Evolutionary conservation across 1,140 invertebrate species (phyloP), one percentile per base, ranked within the genome.

Genomic region (Aradophagus sp.): DNA sequence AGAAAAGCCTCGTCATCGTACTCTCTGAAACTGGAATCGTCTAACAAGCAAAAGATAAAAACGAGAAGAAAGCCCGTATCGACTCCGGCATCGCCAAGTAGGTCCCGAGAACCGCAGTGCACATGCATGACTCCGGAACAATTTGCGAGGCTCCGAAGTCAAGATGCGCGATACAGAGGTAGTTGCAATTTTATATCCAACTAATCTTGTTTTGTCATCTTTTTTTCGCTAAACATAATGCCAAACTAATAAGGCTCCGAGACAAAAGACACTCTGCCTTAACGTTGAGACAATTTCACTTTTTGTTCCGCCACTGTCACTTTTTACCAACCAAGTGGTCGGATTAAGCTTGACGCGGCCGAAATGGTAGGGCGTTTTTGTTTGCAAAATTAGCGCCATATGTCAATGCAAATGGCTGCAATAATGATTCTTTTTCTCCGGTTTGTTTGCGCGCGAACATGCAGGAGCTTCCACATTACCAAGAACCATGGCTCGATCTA

Each of bases 1-100:
- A 91, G 97, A 82, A 98, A 98, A 89, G 95, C 96, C 74, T 96
- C 95, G 59, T 97, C 95, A 75, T 97, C 95, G 78, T 97, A 97
- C 87, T 97, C 95, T 74, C 89, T 98, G 71, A 95, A 96, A 88
- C 87, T 97, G 85, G 96, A 97, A 81, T 92, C 93, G 55, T 91
- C 92, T 56, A 93, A 91, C 80, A 93, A 94, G 86, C 92, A 93
- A 83, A 93, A 94, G 82, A 89, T 92, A 76, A 94, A 94, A 83
- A 80, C 85, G 87, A 91, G 83, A 92, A 93, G 86, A 86, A 96
- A 96, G 89, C 95, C 95, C 11, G 87, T 95, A 35, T 97, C 95
- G 61, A 98, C 96, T 19, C 96, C 96, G 36, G 96, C 95, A 12
- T 97, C 95, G 63, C 96, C 96, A 47, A 95, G 93, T 76, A 88